These are phyloP conservation scores for Spodoptera frugiperda DNA, from an alignment of 1,140 invertebrate genomes.

Conservation along the genomic window DNA sequence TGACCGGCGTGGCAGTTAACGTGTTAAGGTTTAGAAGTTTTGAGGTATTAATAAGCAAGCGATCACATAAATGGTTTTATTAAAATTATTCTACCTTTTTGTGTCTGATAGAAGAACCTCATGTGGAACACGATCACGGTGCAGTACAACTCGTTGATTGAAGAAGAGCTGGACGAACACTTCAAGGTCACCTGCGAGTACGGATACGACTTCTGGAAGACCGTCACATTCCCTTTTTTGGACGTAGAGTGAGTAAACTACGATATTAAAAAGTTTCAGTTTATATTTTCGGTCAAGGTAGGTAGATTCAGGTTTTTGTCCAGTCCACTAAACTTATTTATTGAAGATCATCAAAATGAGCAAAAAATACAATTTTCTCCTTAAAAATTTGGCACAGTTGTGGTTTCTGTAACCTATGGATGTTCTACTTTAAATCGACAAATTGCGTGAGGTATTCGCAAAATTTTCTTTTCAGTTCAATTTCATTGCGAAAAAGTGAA, in stretches of 20 bases:
- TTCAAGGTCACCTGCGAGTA: slow-evolving; percentile 99
- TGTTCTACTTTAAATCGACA: slow-evolving; percentile 16
- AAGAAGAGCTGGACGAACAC: slow-evolving; percentile 97
- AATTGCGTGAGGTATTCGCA: slow-evolving; percentile 14
- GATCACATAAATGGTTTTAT: too few relatives aligned
- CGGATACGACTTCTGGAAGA: slow-evolving; percentile 98
- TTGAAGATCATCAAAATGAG: too few relatives aligned
- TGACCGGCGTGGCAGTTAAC: too few relatives aligned
- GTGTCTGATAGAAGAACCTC: slow-evolving; percentile 92
- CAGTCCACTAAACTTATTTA: background rate
- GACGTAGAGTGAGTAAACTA: slow-evolving; percentile 95
- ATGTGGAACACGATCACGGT: slow-evolving; percentile 99
- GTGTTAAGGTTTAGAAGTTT: too few relatives aligned
- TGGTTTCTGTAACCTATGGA: slow-evolving; percentile 13
- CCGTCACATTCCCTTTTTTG: slow-evolving; percentile 97
- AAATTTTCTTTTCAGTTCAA: slow-evolving; percentile 24
- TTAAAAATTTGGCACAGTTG: background rate
- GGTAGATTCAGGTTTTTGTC: too few relatives aligned
- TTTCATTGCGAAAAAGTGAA: slow-evolving; percentile 37
- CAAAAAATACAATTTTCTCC: background rate
- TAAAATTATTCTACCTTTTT: background rate
- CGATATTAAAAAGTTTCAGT: too few relatives aligned
- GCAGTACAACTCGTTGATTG: slow-evolving; percentile 97
- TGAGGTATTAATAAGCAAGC: too few relatives aligned
- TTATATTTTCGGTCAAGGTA: background rate